A percentile compares a stretch with the other conserved stretches of the same genome.
phyloP scores from a whole-genome alignment of 2,113 vertebrate species.

The Thomomys bottae region DNA sequence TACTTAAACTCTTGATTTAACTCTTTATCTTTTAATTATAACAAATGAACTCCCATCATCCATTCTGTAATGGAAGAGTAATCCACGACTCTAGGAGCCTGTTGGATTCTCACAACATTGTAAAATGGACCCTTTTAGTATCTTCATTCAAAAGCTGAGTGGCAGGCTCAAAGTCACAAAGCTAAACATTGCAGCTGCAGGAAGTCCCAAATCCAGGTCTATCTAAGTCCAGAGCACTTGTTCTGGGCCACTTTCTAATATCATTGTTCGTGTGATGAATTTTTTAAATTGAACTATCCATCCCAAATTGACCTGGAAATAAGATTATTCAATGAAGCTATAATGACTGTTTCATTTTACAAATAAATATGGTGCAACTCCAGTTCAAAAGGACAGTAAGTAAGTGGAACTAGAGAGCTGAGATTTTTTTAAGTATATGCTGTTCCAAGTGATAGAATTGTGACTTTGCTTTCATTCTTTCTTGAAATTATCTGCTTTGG shows the following conservation, averaged over 20 bases:
- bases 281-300: neutral
- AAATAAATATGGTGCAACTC: neutral
- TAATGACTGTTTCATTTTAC: neutral
- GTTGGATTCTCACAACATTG: neutral
- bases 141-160: neutral
- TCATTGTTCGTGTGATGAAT: neutral
- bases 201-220: neutral
- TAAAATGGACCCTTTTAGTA: neutral
- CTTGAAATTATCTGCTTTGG: neutral
- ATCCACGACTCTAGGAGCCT: neutral
- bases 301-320: neutral
- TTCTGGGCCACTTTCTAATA: neutral
- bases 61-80: constrained; percentile 7
- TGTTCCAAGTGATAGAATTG: neutral
- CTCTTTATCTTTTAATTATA: neutral
- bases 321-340: neutral
- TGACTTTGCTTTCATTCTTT: constrained; percentile 22
- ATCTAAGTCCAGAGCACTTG: neutral
- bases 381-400: neutral
- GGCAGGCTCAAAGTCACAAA: neutral
- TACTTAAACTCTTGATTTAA: neutral
- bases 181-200: neutral
- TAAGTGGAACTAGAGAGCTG: constrained; percentile 69
- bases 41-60: neutral
- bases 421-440: constrained; percentile 35